Evolutionary conservation across 2,888 invertebrate species (phyloP), one percentile per base, ranked within the genome.

Genomic region (Physocephala rufipes): DNA sequence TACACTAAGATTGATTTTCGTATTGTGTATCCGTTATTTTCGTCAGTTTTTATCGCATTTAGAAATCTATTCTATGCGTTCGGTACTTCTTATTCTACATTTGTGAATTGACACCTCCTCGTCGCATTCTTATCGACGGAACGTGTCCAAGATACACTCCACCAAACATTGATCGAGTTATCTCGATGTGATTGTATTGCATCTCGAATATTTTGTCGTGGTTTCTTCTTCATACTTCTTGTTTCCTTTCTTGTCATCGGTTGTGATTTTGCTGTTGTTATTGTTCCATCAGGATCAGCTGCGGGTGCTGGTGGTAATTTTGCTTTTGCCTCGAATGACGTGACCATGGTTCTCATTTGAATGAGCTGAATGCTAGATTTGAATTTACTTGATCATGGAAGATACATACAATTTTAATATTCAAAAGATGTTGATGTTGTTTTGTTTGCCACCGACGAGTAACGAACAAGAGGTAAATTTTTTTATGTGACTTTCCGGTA

Each of bases 331-430:
- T 28, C 30, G 59, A 24, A 53, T 53, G 9, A 36, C 21, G 53
- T 19, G 2, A 53, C 21, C 21, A 19, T 21, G 53, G 53, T 21
- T 53, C 53, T 36, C 36, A 43, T 62, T 62, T 5, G 36, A 62
- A 36, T 36, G 36, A 36, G 43, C 61, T 28, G 30, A 30, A 26
- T 49, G 49, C 3, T 49, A 5, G 61, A 67, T 67, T 67, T 36
- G 28, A 59, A 67, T 67, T 67, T 59, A 59, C 67, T 59, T 67
- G 73, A 70, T 73, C 73, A 74, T 76, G 69, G 74, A 76, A 73
- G 71, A 76, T 76, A 65, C 72, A 74, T 74, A 73, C 72, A 74
- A 66, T 70, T 66, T 21, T 4, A 74, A 71, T 74, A 67, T 72
- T 75, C 67, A 62, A 43, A 73, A 70, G 53, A 19, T 66, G 30